phyloP scores from a whole-genome alignment of 2,113 vertebrate genomes.

The Merops nubicus region DNA sequence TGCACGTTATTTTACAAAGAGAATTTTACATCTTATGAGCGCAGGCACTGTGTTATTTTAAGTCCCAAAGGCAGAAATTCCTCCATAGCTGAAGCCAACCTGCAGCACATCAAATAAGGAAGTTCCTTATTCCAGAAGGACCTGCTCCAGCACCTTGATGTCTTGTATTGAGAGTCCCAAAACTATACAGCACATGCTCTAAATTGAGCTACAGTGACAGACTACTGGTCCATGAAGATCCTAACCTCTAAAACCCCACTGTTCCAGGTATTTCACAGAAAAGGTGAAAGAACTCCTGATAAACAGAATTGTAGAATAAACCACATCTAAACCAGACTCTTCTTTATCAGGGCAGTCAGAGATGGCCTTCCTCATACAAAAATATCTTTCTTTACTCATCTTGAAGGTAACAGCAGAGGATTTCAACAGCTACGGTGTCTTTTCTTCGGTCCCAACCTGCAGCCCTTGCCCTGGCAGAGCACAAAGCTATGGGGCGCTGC shows the following conservation, averaged over 20 bases:
- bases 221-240: not conserved
- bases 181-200: not conserved
- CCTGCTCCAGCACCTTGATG: no score
- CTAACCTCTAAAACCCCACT: not conserved
- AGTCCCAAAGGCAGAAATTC: not conserved
- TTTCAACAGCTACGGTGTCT: not conserved
- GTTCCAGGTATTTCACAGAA: not conserved
- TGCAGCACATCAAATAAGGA: not conserved
- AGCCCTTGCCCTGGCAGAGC: not conserved
- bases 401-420: fast-evolving
- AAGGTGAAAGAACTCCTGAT: not conserved
- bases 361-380: not conserved
- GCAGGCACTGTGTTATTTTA: not conserved
- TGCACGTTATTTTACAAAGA: not conserved
- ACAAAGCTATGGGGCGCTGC: not conserved
- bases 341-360: not conserved
- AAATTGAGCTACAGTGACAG: not conserved
- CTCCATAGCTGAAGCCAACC: not conserved
- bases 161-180: no score
- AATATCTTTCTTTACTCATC: not conserved
- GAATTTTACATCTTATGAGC: not conserved
- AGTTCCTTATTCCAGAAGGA: no score
- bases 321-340: not conserved
- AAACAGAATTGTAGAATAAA: not conserved
- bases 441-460: not conserved